Percentiles rank a stretch among this genome's conserved stretches.
These are phyloP conservation scores for Pachydiplax longipennis DNA, from an alignment of 2,888 invertebrate species.

Conservation along the genomic window DNA sequence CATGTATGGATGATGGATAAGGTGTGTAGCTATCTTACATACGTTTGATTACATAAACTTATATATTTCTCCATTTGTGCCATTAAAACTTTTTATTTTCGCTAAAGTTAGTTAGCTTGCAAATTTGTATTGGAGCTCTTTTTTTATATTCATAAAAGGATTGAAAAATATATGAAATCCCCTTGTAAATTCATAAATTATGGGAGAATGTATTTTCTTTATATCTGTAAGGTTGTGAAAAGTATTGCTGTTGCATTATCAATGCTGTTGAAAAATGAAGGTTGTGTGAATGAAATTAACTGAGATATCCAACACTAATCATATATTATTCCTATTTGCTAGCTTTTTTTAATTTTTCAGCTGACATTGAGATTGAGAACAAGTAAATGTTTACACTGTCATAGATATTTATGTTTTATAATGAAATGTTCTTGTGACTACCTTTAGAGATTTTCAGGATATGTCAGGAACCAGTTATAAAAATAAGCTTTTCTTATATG, in stretches of 20 bases:
- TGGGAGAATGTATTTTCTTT: not conserved
- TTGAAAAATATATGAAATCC: not conserved
- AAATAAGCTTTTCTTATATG: too few species aligned
- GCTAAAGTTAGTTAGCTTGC: not conserved
- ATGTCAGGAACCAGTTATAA: too few species aligned
- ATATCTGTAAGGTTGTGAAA: not conserved
- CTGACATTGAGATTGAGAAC: not conserved
- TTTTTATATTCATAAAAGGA: not conserved
- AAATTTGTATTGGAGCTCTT: not conserved
- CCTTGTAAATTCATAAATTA: not conserved
- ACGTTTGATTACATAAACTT: not conserved
- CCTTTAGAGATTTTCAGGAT: too few species aligned
- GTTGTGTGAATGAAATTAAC: not conserved
- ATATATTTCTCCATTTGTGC: slow-evolving; percentile 3
- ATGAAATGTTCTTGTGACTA: not conserved
- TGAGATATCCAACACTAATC: not conserved
- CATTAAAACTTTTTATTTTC: not conserved
- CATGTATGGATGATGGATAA: not conserved
- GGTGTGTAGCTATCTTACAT: not conserved
- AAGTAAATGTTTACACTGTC: not conserved
- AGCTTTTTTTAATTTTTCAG: not conserved
- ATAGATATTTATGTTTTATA: not conserved
- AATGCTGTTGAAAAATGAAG: too few species aligned
- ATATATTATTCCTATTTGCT: not conserved
- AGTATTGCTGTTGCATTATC: not conserved